Base-by-base conservation (phyloP, 2,888 invertebrate species). In the Cryptus viduatorius region DNA sequence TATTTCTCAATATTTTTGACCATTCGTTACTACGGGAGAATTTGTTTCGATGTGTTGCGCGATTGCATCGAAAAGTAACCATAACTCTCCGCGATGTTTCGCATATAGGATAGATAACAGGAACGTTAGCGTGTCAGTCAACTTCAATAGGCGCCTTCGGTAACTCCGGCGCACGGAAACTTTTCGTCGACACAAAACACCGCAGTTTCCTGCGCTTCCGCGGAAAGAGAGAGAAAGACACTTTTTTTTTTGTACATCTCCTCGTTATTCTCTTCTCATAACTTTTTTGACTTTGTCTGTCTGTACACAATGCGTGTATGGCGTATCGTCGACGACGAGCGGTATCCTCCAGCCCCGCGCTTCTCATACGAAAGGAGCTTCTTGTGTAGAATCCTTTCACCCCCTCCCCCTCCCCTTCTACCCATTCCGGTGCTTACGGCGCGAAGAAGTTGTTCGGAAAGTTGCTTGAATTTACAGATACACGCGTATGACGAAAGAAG, bases 371-470 rank as follows among this genome's bases (percentile, higher is more conserved):
- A 71, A 48, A 75, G 37, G 8, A 73, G 48, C 65, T 84, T 75
- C 64, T 81, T 65, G 68, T 42, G 61, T 8, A 19, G 14, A 5
- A 65, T 78, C 71, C 78, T 84, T 78, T 29, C 5, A 5, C 24
- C 12, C 1, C 12, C 37, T 7, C 3, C 37, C 37, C 5, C 37
- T 5, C 37, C 5, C 37, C 1, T 7, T 37, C 37, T 5, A 5
- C 5, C 37, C 1, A 5, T 37, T 7, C 37, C 37, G 37, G 65
- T 65, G 73, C 73, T 73, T 64, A 78, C 29, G 50, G 69, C 24
- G 42, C 68, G 64, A 69, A 64, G 56, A 78, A 81, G 53, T 81
- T 56, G 78, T 78, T 78, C 19, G 53, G n/a, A 73, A 78, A 84
- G 78, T 84, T 84, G 64, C 50, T 48, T 68, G 73, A 37, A 78